Percentiles rank a stretch among this genome's conserved stretches.
Conservation (phyloP, 2,888 invertebrate species). For the Drosophila picticornis region DNA sequence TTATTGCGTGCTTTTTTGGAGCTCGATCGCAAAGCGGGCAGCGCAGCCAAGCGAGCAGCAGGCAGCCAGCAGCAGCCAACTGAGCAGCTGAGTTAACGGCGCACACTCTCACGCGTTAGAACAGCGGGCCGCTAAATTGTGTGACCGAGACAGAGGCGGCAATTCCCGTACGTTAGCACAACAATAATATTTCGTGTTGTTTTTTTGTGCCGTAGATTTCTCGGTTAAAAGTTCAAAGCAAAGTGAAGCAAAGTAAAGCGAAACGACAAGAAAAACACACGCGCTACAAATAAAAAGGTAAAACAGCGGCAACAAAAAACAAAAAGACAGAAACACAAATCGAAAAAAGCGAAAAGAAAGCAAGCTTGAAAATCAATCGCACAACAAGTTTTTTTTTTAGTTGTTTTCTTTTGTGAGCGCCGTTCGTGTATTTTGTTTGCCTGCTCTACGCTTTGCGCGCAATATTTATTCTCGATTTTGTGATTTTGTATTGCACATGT, state of each 20-base stretch:
- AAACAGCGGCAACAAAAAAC: constrained; percentile 39
- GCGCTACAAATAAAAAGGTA: constrained; percentile 48
- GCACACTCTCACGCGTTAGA: constrained; percentile 65
- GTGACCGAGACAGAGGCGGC: constrained; percentile 53
- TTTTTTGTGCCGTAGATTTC: constrained; percentile 49
- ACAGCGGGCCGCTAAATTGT: constrained; percentile 58
- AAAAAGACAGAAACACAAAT: constrained; percentile 18
- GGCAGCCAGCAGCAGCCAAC: constrained; percentile 25
- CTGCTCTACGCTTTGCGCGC: constrained; percentile 58
- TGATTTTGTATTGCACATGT: constrained; percentile 73
- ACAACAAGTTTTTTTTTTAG: constrained; percentile 69
- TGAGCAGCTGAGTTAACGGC: constrained; percentile 63
- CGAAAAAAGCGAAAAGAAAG: constrained; percentile 48
- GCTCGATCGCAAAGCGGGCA: constrained; percentile 59
- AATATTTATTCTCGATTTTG: constrained; percentile 60
- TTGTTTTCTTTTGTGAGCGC: constrained; percentile 59
- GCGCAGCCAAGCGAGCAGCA: constrained; percentile 57
- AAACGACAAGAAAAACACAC: constrained; percentile 51
- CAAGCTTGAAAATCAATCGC: constrained; percentile 57
- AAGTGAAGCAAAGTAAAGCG: constrained; percentile 56
- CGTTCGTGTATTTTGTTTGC: constrained; percentile 61
- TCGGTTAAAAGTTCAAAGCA: constrained; percentile 73
- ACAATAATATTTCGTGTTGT: constrained; percentile 29
- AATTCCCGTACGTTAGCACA: constrained; percentile 52
- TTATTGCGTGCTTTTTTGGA: constrained; percentile 60